phyloP scores from a whole-genome alignment of 2,888 invertebrate genomes.

The Athalia circularis region DNA sequence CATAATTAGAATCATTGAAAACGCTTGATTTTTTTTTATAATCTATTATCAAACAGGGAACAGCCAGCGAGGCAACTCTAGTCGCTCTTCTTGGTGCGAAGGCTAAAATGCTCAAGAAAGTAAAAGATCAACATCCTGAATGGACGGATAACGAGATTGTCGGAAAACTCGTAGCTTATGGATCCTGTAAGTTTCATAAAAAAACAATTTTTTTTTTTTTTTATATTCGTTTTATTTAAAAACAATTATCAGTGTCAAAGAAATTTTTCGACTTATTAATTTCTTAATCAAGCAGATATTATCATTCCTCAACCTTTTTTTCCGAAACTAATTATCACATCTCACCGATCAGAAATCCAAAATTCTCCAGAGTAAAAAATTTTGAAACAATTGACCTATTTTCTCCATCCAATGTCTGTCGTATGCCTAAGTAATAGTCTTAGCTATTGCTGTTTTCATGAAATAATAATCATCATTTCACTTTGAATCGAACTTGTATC shows the following conservation, averaged over 20 bases:
- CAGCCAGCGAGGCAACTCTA: slow-evolving; percentile 95
- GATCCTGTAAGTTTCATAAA: slow-evolving; percentile 81
- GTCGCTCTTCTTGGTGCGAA: slow-evolving; percentile 95
- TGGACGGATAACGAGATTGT: slow-evolving; percentile 85
- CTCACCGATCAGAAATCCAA: too few relatives aligned
- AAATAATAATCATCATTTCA: neutral
- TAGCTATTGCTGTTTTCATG: too few relatives aligned
- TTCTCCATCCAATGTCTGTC: too few relatives aligned
- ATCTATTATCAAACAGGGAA: slow-evolving; percentile 79
- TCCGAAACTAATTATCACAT: neutral
- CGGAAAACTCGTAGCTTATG: slow-evolving; percentile 89
- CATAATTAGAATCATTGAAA: neutral
- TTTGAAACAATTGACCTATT: too few relatives aligned
- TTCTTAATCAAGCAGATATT: neutral
- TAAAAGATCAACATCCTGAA: slow-evolving; percentile 84
- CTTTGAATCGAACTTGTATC: neutral
- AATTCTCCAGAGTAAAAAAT: too few relatives aligned
- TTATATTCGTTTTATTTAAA: neutral
- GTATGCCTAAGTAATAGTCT: too few relatives aligned
- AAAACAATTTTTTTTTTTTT: slow-evolving; percentile 23
- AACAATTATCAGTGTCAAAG: neutral
- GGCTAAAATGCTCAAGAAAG: slow-evolving; percentile 81
- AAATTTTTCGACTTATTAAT: neutral
- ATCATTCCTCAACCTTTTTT: too few relatives aligned
- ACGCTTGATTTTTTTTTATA: slow-evolving; percentile 7